Percentiles rank a stretch among this genome's conserved stretches.
phyloP scores from a whole-genome alignment of 2,888 invertebrate species.

The Euplagia quadripunctaria region DNA sequence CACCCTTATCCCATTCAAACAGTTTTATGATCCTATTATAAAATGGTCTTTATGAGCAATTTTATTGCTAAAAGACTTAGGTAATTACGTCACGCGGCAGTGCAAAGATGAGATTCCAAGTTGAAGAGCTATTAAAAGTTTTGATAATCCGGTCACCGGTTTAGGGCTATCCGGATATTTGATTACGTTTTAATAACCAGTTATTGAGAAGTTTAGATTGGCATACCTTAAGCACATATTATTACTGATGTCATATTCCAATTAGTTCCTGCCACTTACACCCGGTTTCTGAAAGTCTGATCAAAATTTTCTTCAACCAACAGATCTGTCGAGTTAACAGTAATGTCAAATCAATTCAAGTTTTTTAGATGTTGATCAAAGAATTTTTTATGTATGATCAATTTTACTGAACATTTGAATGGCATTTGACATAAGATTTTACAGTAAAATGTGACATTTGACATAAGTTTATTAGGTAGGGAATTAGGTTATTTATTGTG shows the following conservation, averaged over 20 bases:
- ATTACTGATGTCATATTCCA: background rate
- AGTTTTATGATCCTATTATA: constrained; percentile 85
- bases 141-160: constrained; percentile 76
- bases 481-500: too few relatives aligned
- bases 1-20: constrained; percentile 67
- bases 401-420: too few relatives aligned
- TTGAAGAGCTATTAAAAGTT: constrained; percentile 81
- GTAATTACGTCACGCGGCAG: constrained; percentile 83
- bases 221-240: background rate
- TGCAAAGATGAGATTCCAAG: constrained; percentile 78
- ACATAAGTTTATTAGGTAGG: too few relatives aligned
- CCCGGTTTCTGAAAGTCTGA: too few relatives aligned
- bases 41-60: constrained; percentile 84
- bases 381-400: too few relatives aligned
- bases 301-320: too few relatives aligned
- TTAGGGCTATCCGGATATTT: constrained; percentile 56
- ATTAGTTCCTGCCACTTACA: background rate
- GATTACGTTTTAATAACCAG: constrained; percentile 52
- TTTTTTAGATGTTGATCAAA: too few relatives aligned
- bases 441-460: too few relatives aligned
- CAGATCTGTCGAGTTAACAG: too few relatives aligned
- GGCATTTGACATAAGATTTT: too few relatives aligned
- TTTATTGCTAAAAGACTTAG: constrained; percentile 86
- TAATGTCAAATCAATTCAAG: too few relatives aligned
- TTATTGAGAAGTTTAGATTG: constrained; percentile 18